Percentiles rank a stretch among this genome's conserved stretches.
phyloP scores from a whole-genome alignment of 2,797 vertebrate genomes.

The Linurgus olivaceus region DNA sequence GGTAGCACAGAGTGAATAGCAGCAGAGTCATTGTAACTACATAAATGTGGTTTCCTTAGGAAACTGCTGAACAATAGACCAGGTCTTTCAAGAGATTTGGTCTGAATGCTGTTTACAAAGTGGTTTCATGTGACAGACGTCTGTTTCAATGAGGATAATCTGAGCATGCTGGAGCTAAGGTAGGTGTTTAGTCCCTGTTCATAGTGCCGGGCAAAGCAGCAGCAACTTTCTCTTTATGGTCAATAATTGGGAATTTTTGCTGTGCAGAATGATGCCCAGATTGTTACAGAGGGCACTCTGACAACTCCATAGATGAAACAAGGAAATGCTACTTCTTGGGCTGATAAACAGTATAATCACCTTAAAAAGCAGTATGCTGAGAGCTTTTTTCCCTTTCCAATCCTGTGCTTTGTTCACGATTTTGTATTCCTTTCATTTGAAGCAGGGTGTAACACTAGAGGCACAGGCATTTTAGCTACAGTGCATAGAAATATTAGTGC shows the following conservation, averaged over 20 bases:
- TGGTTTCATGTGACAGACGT: neutral
- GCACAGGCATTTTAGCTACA: neutral
- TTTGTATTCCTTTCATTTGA: neutral
- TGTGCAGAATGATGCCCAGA: neutral
- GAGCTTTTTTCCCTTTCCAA: neutral
- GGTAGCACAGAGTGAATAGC: neutral
- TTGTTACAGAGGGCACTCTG: neutral
- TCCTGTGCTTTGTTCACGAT: neutral
- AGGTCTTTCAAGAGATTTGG: neutral
- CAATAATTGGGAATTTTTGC: neutral
- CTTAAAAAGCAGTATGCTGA: neutral
- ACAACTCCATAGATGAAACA: neutral
- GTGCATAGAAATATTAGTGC: neutral
- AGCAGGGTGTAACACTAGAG: neutral
- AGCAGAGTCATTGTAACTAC: conserved; percentile 1
- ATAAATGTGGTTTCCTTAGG: conserved; percentile 32
- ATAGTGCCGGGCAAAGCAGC: neutral
- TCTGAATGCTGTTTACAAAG: neutral
- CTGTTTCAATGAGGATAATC: neutral
- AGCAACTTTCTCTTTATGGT: neutral
- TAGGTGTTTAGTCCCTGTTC: neutral
- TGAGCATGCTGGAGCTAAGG: neutral
- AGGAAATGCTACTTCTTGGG: neutral
- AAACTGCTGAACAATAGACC: conserved; percentile 35
- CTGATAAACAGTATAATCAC: neutral